Evolutionary conservation across 2,797 vertebrate genomes (phyloP), one percentile per base, ranked within the genome.

Genomic region (Phyllotis vaccarum): DNA sequence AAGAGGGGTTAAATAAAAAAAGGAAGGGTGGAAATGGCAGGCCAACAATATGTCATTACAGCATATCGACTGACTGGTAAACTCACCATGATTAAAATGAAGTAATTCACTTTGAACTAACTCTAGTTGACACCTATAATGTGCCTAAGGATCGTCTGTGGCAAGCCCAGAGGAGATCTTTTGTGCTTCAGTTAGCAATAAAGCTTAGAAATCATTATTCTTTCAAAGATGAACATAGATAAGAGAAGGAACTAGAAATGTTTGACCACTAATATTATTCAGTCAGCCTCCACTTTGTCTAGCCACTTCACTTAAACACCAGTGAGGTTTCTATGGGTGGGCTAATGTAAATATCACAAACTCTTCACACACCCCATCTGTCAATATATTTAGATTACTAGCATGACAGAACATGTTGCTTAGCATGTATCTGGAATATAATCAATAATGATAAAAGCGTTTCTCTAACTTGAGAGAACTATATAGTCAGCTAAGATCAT

Each of bases 101-200:
- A 98, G 96, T 95, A 97, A 98, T 98, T 98, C 98, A 97, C 98
- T 98, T 98, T 98, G 98, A 98, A 98, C 97, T 98, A 98, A 98
- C 98, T 98, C 97, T 97, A 97, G 97, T 52, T 98, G 98, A 98
- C 98, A 98, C 86, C 74, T 97, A 97, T 98, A 98, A 98, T 60
- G 74, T 98, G 98, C 98, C 98, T 95, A 90, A 98, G 97, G 98
- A 98, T 95, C 97, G 96, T 98, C 97, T 98, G 97, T 98, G 97
- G 97, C 95, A 98, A 98, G 98, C 97, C 98, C 98, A 98, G 97
- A 98, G 98, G 98, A 98, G 97, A 98, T 98, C 85, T 96, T 97
- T 97, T 97, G 97, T 98, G 98, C 97, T 98, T 98, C 98, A 97
- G 96, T 98, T 98, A 98, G 98, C 97, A 98, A 97, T 98, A 98